Evolutionary conservation across 2,888 invertebrate species (phyloP).

Genomic region (Drosophila incognita): DNA sequence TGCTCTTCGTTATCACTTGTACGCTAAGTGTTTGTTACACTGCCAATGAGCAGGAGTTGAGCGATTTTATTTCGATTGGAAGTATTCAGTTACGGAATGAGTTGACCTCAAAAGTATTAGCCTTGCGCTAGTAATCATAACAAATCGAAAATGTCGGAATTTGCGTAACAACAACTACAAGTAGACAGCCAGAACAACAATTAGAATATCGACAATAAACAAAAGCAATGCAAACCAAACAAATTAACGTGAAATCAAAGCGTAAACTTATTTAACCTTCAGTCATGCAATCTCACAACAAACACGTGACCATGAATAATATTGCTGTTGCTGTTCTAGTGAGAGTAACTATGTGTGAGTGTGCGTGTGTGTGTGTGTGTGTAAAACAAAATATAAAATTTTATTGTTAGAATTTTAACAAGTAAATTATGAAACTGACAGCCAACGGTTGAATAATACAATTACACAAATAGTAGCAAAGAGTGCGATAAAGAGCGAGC

Average conservation of each 20-base stretch:
- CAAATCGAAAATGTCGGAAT: conserved; percentile 16
- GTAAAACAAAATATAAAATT: conserved; percentile 18
- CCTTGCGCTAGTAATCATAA: conserved; percentile 28
- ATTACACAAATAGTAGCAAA: conserved; percentile 22
- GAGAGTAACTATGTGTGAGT: conserved; percentile 3
- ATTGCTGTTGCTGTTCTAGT: conserved; percentile 19
- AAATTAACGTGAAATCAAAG: conserved; percentile 74
- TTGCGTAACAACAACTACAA: conserved; percentile 19
- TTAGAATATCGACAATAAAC: conserved; percentile 41
- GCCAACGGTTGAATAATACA: conserved; percentile 32
- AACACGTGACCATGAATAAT: conserved; percentile 64
- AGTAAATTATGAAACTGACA: conserved; percentile 29
- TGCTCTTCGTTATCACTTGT: conserved; percentile 17
- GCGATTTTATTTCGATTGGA: not conserved
- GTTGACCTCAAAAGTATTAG: conserved; percentile 24
- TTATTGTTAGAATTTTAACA: conserved; percentile 23
- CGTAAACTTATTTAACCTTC: conserved; percentile 72
- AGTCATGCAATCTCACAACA: conserved; percentile 50
- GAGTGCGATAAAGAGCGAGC: not conserved
- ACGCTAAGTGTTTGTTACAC: conserved; percentile 21
- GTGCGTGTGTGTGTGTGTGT: not conserved
- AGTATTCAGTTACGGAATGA: conserved; percentile 10
- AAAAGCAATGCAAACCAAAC: conserved; percentile 41
- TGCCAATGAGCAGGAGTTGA: conserved; percentile 15
- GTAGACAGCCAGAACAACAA: conserved; percentile 35